These are phyloP conservation scores for Dryadula phaetusa DNA, from an alignment of 2,888 invertebrate species.

Conservation along the genomic window DNA sequence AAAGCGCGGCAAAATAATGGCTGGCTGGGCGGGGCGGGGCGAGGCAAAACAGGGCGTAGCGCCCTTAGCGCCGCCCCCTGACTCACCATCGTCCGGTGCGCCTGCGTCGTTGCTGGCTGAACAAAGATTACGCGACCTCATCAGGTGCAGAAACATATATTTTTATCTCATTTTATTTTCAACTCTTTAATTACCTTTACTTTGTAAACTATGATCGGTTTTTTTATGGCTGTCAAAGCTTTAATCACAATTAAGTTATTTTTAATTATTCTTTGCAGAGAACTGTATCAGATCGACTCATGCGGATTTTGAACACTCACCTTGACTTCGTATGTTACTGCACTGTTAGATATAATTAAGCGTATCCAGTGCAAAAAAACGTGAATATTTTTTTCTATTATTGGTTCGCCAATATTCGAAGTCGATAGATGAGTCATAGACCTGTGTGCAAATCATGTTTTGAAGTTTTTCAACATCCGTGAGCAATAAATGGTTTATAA, in stretches of 20 bases:
- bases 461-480: conserved; percentile 44
- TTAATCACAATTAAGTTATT: conserved; percentile 23
- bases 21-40: conserved; percentile 79
- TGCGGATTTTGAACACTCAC: conserved; percentile 16
- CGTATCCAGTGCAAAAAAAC: conserved; percentile 37
- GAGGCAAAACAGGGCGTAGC: conserved; percentile 73
- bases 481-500: conserved; percentile 29
- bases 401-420: conserved; percentile 40
- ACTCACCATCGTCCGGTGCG: conserved; percentile 64
- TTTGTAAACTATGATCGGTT: conserved; percentile 6
- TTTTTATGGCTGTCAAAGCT: conserved; percentile 20
- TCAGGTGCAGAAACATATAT: conserved; percentile 34
- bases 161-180: conserved; percentile 15
- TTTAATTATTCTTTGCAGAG: conserved; percentile 17
- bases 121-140: conserved; percentile 48
- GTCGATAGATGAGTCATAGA: conserved; percentile 47
- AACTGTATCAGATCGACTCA: conserved; percentile 21
- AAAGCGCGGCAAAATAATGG: conserved; percentile 80
- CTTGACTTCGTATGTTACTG: conserved; percentile 33
- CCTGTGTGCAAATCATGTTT: conserved; percentile 47
- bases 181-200: conserved; percentile 27
- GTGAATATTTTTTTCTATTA: conserved; percentile 42
- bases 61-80: conserved; percentile 80
- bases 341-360: conserved; percentile 37
- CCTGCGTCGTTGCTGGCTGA: conserved; percentile 53